Conservation (phyloP, 2,797 vertebrate species). For the Sus cebifrons region DNA sequence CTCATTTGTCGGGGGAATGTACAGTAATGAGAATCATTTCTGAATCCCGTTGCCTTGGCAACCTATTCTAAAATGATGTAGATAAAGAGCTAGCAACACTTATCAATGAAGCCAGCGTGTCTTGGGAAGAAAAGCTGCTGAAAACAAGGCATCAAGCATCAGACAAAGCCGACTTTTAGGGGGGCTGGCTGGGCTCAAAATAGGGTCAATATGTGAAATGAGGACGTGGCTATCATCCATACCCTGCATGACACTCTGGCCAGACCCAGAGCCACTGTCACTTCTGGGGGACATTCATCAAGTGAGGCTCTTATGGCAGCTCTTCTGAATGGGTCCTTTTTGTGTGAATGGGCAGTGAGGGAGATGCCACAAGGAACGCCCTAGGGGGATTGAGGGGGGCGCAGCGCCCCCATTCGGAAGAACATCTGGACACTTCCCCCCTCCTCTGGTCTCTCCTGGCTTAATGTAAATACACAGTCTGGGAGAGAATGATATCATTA, state of each 20-base stretch:
- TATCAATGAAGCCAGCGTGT: constrained; percentile 81
- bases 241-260: neutral
- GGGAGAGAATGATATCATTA: neutral
- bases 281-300: neutral
- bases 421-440: neutral
- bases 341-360: neutral
- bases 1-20: constrained; percentile 81
- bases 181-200: constrained; percentile 30
- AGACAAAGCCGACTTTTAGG: constrained; percentile 35
- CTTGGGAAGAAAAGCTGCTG: constrained; percentile 69
- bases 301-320: neutral
- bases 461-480: constrained; percentile 18
- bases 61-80: constrained; percentile 85
- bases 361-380: neutral
- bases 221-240: neutral
- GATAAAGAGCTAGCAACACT: constrained; percentile 85
- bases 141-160: constrained; percentile 63
- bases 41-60: constrained; percentile 84
- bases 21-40: constrained; percentile 85
- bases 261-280: neutral
- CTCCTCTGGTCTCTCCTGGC: neutral
- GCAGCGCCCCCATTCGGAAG: neutral
- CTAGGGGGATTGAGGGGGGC: neutral
- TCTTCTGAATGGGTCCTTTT: neutral
- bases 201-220: neutral